Percentiles rank a stretch among this genome's conserved stretches.
phyloP scores from a whole-genome alignment of 2,888 invertebrate genomes.

The Cyaniris semiargus region DNA sequence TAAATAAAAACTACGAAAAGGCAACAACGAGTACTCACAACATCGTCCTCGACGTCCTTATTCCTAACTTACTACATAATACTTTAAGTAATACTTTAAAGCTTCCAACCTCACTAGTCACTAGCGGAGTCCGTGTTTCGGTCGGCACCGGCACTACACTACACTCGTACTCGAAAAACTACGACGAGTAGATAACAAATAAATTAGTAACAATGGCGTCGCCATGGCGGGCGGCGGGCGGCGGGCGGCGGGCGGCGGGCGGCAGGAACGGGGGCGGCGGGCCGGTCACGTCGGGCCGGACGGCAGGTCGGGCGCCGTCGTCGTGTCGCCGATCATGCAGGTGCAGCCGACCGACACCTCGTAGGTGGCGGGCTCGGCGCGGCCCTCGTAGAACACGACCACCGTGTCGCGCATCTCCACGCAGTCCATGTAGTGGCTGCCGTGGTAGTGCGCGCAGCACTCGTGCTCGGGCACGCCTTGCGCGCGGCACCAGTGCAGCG shows the following conservation, averaged over 20 bases:
- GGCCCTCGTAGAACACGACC: constrained; percentile 57
- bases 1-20: neutral
- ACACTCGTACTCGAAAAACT: neutral
- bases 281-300: constrained; percentile 40
- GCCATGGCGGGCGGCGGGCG: neutral
- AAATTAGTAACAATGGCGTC: constrained; percentile 5
- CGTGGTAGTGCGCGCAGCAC: constrained; percentile 64
- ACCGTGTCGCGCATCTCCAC: constrained; percentile 68
- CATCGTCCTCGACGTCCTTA: neutral
- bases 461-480: constrained; percentile 55
- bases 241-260: constrained; percentile 36
- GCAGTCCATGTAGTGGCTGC: constrained; percentile 60
- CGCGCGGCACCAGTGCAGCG: constrained; percentile 57
- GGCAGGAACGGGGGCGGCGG: constrained; percentile 35
- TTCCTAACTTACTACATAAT: neutral
- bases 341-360: constrained; percentile 69
- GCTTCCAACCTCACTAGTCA: constrained; percentile 9
- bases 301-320: constrained; percentile 44
- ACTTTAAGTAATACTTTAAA: constrained; percentile 23
- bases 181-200: constrained; percentile 1
- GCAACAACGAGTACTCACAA: neutral
- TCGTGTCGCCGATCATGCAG: constrained; percentile 59
- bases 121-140: constrained; percentile 1
- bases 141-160: neutral
- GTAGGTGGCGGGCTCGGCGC: constrained; percentile 42